Base-by-base conservation (phyloP, 2,113 vertebrate species). In the Petaurus breviceps region DNA sequence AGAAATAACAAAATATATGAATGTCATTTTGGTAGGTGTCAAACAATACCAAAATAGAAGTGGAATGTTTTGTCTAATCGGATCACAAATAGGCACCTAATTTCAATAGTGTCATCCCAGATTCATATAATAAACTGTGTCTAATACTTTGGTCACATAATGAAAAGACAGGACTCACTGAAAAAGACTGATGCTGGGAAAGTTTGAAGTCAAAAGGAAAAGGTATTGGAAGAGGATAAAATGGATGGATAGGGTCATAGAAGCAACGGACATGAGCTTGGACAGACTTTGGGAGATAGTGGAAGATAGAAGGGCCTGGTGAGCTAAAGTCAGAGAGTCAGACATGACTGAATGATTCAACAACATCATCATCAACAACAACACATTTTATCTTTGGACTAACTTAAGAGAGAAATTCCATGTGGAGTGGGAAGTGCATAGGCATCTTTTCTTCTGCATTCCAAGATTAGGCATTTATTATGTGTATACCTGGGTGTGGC, bases 381-480 rank as follows among this genome's bases (percentile, higher is more conserved):
- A 8, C 8, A 84, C 43, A 43, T 43, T 84, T 84, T 43, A 84
- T 84, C 19, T 84, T 84, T 43, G n/a, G 19, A 84, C n/a, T 84
- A 43, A 84, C 19, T 43, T 43, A 84, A 43, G n/a, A 84, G n/a
- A 43, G 68, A 84, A 84, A 84, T n/a, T 77, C 5, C 14, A 6
- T n/a, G 6, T 77, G 31, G 31, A 3, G 12, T 68, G 61, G 31
- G 31, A 68, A 43, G 37, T 43, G 5, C n/a, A 43, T 43, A 84
- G 68, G n/a, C 3, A 50, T 57, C 90, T 31, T 94, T 89, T 90
- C 28, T 53, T 96, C 37, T 91, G 47, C 14, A 51, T 55, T 95
- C 92, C 93, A 96, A 95, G 57, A 93, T 61, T 24, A 95, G 55
- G 77, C 37, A 22, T 24, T 94, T 93, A 92, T 0, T 91, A 22